Evolutionary conservation across 2,797 vertebrate species (phyloP), one percentile per base, ranked within the genome.

Genomic region (Tinamus major): DNA sequence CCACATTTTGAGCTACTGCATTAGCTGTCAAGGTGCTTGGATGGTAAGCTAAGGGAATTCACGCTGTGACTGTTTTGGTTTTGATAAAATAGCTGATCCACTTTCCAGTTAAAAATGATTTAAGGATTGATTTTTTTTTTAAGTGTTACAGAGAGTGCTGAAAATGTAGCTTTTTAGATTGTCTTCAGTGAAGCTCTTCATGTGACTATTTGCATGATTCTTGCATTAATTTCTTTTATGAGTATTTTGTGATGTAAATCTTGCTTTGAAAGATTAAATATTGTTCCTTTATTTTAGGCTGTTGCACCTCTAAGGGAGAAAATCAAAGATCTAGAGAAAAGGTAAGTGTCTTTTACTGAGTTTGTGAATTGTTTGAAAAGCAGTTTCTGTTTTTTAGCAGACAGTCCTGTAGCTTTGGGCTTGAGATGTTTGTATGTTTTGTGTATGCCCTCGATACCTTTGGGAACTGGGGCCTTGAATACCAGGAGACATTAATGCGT

Each of bases 241-340:
- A 5, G 0, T 64, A 37, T 58, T 90, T 84, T 68, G 9, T 79
- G 48, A 46, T 64, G 13, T 33, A 20, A 70, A 53, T 86, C 48
- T 41, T 67, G 21, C 68, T 75, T 92, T 94, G 37, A 82, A 74
- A 90, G 82, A 68, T 64, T 58, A 91, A 94, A 37, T 77, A 21
- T 93, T 68, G 62, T 65, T 77, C 90, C 16, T 97, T 92, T 69
- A 51, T 94, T 97, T 92, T 89, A 99, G 99, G 98, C 98, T 74
- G 97, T 99, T 95, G 98, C 98, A 87, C 99, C 99, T 86, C 98
- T 99, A 74, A 98, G 98, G 97, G 99, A 99, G 93, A 99, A 99
- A 97, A 99, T 99, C 95, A 98, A 98, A 94, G 98, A 99, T 96
- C 98, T 99, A 90, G 99, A 99, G 95, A 99, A 99, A 96, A 99